Conservation (phyloP, 2,888 invertebrate genomes). For the Trissolcus japonicus region DNA sequence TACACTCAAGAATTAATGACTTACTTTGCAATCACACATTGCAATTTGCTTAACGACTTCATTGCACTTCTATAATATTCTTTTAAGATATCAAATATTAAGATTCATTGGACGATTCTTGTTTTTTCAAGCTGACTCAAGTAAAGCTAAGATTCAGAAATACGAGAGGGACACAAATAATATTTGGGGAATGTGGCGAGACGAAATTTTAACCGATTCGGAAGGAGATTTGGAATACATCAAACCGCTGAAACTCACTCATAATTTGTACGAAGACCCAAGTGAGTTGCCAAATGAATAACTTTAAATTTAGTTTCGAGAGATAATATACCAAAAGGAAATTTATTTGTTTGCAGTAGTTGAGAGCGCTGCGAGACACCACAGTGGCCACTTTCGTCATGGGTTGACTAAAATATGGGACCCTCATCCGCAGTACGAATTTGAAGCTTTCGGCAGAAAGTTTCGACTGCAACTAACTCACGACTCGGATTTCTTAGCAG, state of each 20-base stretch:
- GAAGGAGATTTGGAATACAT: slow-evolving; percentile 77
- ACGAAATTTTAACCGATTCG: slow-evolving; percentile 59
- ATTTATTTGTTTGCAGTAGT: neutral
- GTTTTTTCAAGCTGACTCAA: slow-evolving; percentile 5
- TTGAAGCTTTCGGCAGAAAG: slow-evolving; percentile 81
- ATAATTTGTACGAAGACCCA: slow-evolving; percentile 77
- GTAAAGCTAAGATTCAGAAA: slow-evolving; percentile 2
- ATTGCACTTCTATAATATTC: neutral
- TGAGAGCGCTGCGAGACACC: slow-evolving; percentile 72
- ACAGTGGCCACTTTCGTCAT: slow-evolving; percentile 83
- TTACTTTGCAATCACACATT: slow-evolving; percentile 6
- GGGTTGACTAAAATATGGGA: slow-evolving; percentile 82
- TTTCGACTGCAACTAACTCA: slow-evolving; percentile 78
- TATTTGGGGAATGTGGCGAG: slow-evolving; percentile 42
- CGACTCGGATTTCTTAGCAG: slow-evolving; percentile 78
- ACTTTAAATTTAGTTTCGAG: neutral
- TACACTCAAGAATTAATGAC: slow-evolving; percentile 27
- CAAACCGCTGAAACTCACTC: slow-evolving; percentile 79
- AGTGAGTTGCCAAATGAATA: slow-evolving; percentile 63
- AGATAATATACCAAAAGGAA: neutral
- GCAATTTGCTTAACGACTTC: slow-evolving; percentile 19
- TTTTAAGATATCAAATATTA: neutral
- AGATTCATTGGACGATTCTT: neutral
- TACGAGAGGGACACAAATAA: slow-evolving; percentile 18
- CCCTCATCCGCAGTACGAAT: slow-evolving; percentile 84